Conservation (phyloP, 2,888 invertebrate species). For the Limnephilus rhombicus region DNA sequence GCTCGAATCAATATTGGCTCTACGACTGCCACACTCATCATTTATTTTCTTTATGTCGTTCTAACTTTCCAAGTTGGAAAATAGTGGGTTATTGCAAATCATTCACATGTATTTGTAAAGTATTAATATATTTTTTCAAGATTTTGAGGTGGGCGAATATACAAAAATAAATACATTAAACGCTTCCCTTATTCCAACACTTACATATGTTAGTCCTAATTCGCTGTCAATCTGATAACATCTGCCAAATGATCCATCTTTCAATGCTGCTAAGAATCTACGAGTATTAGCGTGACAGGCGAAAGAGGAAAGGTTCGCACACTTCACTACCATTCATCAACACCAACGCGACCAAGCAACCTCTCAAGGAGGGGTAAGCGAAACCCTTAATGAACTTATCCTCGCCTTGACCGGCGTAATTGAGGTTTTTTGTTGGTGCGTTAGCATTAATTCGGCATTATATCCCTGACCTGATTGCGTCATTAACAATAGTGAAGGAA, state of each 20-base stretch:
- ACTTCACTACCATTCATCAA: not conserved
- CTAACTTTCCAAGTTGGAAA: not conserved
- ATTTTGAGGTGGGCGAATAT: not conserved
- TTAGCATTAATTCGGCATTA: slow-evolving; percentile 52
- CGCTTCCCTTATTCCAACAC: not conserved
- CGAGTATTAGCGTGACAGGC: not conserved
- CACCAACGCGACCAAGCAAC: not conserved
- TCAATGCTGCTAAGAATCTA: not conserved
- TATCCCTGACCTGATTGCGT: slow-evolving; percentile 56
- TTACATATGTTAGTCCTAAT: not conserved
- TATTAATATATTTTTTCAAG: not conserved
- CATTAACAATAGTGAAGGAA: slow-evolving; percentile 64
- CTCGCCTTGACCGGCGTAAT: not conserved
- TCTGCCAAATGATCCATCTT: not conserved
- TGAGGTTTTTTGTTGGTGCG: not conserved
- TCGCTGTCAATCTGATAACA: not conserved
- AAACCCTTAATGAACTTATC: not conserved
- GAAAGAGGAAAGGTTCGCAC: not conserved
- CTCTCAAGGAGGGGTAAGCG: not conserved
- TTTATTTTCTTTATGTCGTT: not conserved
- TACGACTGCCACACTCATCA: not conserved
- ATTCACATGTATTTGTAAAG: not conserved
- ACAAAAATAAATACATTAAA: not conserved
- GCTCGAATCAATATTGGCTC: slow-evolving; percentile 3
- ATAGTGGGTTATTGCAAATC: not conserved